These are phyloP conservation scores for Sebastes elongatus DNA, from an alignment of 2,797 vertebrate species.

Conservation along the genomic window DNA sequence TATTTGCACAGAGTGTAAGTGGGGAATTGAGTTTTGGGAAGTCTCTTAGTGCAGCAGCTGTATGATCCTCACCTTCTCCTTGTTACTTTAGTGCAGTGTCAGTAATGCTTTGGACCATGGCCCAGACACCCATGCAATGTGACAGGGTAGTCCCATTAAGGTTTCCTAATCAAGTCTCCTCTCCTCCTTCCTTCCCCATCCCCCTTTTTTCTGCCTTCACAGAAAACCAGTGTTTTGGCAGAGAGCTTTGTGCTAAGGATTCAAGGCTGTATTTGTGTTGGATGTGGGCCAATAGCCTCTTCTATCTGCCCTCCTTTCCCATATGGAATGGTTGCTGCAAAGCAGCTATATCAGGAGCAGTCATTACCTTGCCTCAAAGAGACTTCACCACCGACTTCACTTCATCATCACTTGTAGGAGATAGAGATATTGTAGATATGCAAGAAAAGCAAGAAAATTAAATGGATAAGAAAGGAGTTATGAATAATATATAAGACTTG, in stretches of 20 bases:
- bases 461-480: not conserved
- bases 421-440: not conserved
- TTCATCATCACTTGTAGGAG: constrained; percentile 28
- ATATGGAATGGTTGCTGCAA: constrained; percentile 60
- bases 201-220: constrained; percentile 58
- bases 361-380: constrained; percentile 54
- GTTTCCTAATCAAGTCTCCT: constrained; percentile 78
- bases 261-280: constrained; percentile 75
- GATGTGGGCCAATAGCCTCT: constrained; percentile 63
- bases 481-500: not conserved
- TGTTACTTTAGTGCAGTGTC: constrained; percentile 72
- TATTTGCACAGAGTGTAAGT: constrained; percentile 37
- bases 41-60: constrained; percentile 52
- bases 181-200: constrained; percentile 51
- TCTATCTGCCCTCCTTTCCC: constrained; percentile 62
- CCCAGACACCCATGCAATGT: constrained; percentile 72
- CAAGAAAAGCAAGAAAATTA: not conserved
- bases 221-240: constrained; percentile 70
- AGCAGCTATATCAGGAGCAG: constrained; percentile 53
- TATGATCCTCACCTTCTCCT: constrained; percentile 68
- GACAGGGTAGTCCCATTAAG: constrained; percentile 76
- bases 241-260: constrained; percentile 70
- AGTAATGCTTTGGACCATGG: constrained; percentile 72
- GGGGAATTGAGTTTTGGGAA: constrained; percentile 55
- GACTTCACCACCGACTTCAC: constrained; percentile 39